Percentiles rank a stretch among this genome's conserved stretches.
These are phyloP conservation scores for Willowsia nigromaculata DNA, from an alignment of 2,888 invertebrate genomes.

Conservation along the genomic window DNA sequence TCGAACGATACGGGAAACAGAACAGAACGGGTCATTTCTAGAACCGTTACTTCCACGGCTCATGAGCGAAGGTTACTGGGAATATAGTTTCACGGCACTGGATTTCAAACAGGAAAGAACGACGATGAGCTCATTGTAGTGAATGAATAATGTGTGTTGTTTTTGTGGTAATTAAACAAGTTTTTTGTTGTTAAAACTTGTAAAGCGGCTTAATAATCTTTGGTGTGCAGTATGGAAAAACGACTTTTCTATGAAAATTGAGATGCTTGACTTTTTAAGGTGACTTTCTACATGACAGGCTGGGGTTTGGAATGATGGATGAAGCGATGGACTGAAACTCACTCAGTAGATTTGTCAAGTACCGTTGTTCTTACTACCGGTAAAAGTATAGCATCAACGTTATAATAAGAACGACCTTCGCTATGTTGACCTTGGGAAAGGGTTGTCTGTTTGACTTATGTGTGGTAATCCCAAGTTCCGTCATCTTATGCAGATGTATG, in stretches of 20 bases:
- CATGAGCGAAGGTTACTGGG: background rate
- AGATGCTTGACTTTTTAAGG: constrained; percentile 44
- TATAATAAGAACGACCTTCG: constrained; percentile 38
- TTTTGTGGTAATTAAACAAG: constrained; percentile 53
- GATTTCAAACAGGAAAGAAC: background rate
- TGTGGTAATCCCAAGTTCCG: too few relatives aligned
- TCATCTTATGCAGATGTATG: too few relatives aligned
- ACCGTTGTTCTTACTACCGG: constrained; percentile 41
- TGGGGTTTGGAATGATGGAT: constrained; percentile 46
- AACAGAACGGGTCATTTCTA: background rate
- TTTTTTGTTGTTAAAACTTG: constrained; percentile 20
- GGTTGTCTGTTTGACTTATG: background rate
- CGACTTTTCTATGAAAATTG: constrained; percentile 27
- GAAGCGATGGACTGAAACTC: background rate
- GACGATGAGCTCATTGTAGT: background rate
- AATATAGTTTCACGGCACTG: background rate
- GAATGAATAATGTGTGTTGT: background rate
- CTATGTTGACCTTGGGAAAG: constrained; percentile 25
- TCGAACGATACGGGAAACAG: background rate
- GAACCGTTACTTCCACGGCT: background rate
- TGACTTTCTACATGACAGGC: constrained; percentile 22
- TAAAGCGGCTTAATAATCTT: constrained; percentile 39
- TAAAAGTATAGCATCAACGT: background rate
- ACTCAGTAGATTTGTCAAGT: constrained; percentile 39
- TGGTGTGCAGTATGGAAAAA: constrained; percentile 35